Conservation (phyloP, 1,140 invertebrate genomes). For the Cyphomyrmex costatus region DNA sequence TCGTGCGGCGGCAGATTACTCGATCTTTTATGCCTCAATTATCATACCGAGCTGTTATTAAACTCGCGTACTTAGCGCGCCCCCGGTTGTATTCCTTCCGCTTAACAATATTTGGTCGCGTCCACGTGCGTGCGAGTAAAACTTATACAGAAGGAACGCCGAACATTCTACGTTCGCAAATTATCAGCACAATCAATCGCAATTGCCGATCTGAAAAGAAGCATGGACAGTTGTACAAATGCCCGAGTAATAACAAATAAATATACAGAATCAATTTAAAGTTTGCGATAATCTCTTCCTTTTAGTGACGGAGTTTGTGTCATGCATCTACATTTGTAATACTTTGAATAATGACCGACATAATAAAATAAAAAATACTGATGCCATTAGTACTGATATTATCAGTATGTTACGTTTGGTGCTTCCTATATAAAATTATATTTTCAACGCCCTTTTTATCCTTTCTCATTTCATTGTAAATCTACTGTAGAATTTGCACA, state of each 20-base stretch:
- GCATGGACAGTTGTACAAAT: slow-evolving; percentile 3
- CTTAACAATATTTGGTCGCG: slow-evolving; percentile 67
- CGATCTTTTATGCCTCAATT: slow-evolving; percentile 83
- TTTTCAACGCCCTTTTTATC: background rate
- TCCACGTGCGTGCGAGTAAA: background rate
- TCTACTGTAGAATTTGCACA: too few relatives aligned
- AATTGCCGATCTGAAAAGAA: background rate
- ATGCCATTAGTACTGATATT: background rate
- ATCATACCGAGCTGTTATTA: slow-evolving; percentile 81
- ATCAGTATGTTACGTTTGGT: background rate
- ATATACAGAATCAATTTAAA: background rate
- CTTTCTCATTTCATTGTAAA: too few relatives aligned
- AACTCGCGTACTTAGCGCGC: slow-evolving; percentile 64
- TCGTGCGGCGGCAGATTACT: slow-evolving; percentile 76
- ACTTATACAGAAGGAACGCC: background rate
- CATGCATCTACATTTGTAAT: background rate
- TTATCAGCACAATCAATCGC: slow-evolving; percentile 31
- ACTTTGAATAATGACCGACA: background rate
- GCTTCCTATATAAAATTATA: too few relatives aligned
- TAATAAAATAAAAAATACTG: slow-evolving; percentile 2
- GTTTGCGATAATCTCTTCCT: background rate
- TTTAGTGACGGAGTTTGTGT: background rate
- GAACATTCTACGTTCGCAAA: slow-evolving; percentile 3
- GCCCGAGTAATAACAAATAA: background rate
- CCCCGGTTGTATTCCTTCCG: slow-evolving; percentile 52